Base-by-base conservation (phyloP, 2,797 vertebrate species). In the Muraenolepis orangiensis region DNA sequence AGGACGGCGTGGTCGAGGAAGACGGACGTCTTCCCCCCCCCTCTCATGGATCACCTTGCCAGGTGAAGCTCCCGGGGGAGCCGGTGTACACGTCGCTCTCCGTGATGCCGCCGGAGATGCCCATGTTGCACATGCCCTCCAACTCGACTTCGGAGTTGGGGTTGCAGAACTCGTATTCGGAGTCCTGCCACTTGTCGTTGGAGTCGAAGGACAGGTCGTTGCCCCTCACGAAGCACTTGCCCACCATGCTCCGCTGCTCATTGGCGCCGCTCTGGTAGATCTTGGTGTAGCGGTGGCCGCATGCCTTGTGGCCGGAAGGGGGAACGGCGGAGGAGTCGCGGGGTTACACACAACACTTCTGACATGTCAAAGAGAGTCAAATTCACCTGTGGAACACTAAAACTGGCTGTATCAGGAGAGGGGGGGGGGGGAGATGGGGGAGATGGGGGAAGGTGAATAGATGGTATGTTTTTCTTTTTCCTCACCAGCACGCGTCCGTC, bases 91-190 rank as follows among this genome's bases (percentile, higher is more conserved):
- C 89, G 0, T 94, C 94, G 1, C 89, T 94, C 46, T 92, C 76
- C 0, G 95, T 93, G 82, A 98, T 95, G 80, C 96, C 95, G 0
- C 90, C 96, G 0, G 97, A 96, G 84, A 96, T 93, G 80, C 98
- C 98, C 93, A 97, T 92, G 91, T 94, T 95, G 88, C 97, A 99
- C 95, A 98, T 93, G 86, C 96, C 96, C 0, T 96, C 96, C 6
- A 77, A 28, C 0, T 92, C 79, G 31, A 92, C 76, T 87, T 95
- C 93, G 0, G 36, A 82, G 88, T 90, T 92, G 78, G 95, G 92
- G 87, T 97, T 91, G 82, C 98, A 99, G 90, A 95, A 89, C 87
- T 98, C 95, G 0, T 96, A 95, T 66, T 84, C 92, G 78, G 93
- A 87, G 0, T 75, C 84, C 90, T 99, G 97, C 98, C 98, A 99